phyloP scores from a whole-genome alignment of 1,140 invertebrate genomes.

The Sitobion miscanthi region DNA sequence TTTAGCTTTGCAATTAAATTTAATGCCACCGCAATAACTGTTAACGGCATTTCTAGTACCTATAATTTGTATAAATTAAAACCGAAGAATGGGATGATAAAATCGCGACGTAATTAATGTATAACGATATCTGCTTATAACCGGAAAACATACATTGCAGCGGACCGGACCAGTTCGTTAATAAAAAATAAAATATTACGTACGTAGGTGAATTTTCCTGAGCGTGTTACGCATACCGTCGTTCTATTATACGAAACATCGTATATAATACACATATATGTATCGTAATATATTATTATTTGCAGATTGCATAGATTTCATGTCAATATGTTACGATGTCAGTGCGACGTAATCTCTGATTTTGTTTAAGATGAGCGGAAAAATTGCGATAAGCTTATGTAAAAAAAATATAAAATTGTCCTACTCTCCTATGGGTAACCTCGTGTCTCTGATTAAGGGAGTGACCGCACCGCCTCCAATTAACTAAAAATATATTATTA shows the following conservation, averaged over 20 bases:
- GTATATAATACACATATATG: too few relatives aligned
- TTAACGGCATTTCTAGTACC: neutral
- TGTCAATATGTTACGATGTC: neutral
- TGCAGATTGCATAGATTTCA: neutral
- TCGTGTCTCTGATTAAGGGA: neutral
- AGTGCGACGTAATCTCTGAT: neutral
- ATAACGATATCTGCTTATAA: neutral
- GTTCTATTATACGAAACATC: neutral
- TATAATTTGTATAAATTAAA: neutral
- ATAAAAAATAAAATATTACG: neutral
- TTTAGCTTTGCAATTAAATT: neutral
- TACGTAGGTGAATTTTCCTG: neutral
- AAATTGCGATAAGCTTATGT: neutral
- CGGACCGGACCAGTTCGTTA: neutral
- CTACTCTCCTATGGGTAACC: neutral
- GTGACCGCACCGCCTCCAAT: neutral
- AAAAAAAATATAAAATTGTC: neutral
- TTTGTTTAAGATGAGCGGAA: neutral
- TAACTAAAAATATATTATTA: neutral
- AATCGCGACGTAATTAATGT: neutral
- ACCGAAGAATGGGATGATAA: neutral
- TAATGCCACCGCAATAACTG: neutral
- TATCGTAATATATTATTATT: neutral
- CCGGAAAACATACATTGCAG: neutral
- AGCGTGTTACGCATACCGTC: neutral